Conservation (phyloP, 2,113 vertebrate species). For the Platanista minor region DNA sequence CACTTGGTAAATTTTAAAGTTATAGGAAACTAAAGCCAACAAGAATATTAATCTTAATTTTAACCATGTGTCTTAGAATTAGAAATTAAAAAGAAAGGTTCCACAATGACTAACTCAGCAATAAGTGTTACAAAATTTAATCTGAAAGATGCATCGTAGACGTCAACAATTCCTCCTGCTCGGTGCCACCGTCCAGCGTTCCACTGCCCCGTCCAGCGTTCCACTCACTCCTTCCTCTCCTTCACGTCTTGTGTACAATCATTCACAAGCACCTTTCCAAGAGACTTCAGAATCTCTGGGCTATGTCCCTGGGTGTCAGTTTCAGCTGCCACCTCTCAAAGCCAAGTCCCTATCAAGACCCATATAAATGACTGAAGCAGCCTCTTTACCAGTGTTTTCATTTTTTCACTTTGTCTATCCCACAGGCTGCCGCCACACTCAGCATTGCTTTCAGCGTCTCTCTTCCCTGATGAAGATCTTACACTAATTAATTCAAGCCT, state of each 20-base stretch:
- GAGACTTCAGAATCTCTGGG: background rate
- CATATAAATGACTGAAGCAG: background rate
- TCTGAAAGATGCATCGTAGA: background rate
- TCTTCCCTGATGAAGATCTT: background rate
- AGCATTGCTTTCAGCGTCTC: background rate
- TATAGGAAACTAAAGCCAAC: conserved; percentile 52
- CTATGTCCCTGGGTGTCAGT: background rate
- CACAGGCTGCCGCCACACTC: background rate
- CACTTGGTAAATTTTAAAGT: conserved; percentile 52
- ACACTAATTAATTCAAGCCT: background rate
- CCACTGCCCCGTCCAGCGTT: background rate
- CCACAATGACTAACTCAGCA: background rate
- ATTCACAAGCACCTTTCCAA: background rate
- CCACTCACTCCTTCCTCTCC: background rate
- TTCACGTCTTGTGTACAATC: background rate
- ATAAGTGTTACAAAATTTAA: conserved; percentile 29
- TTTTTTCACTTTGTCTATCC: background rate
- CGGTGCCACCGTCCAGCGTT: background rate
- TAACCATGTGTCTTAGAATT: conserved; percentile 68
- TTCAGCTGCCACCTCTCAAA: conserved; percentile 13
- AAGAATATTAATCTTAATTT: conserved; percentile 67
- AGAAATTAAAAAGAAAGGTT: conserved; percentile 56
- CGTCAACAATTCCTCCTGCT: background rate
- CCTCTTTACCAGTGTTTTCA: background rate
- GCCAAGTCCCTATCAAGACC: conserved; percentile 27